phyloP scores from a whole-genome alignment of 1,140 invertebrate species.

The Neodiprion pinetum region DNA sequence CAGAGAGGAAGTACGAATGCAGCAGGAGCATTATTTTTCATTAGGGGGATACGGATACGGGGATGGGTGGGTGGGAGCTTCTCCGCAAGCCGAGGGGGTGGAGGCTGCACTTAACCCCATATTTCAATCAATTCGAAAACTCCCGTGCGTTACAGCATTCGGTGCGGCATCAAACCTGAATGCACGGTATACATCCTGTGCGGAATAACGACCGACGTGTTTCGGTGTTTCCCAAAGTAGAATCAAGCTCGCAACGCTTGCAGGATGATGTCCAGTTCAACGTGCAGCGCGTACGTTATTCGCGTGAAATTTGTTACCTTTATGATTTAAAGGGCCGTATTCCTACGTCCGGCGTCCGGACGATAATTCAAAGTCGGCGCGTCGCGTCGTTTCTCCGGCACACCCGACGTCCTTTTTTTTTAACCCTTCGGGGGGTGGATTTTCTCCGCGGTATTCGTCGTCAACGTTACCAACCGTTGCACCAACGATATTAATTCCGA shows the following conservation, averaged over 20 bases:
- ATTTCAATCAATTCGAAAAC: slow-evolving; percentile 52
- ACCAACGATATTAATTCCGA: too few species aligned
- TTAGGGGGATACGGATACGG: slow-evolving; percentile 31
- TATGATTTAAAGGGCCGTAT: slow-evolving; percentile 46
- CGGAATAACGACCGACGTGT: too few species aligned
- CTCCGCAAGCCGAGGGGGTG: background rate
- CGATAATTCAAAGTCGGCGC: slow-evolving; percentile 50
- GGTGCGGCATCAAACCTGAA: slow-evolving; percentile 13
- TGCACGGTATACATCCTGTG: background rate
- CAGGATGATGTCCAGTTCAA: too few species aligned
- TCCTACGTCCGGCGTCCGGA: slow-evolving; percentile 25
- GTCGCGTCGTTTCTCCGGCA: slow-evolving; percentile 22
- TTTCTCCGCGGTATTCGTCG: too few species aligned
- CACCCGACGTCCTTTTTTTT: too few species aligned
- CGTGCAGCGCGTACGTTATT: background rate
- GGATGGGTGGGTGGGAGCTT: too few species aligned
- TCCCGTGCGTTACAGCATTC: slow-evolving; percentile 18
- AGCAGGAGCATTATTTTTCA: slow-evolving; percentile 50
- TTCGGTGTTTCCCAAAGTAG: too few species aligned
- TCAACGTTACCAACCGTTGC: too few species aligned
- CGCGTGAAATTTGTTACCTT: slow-evolving; percentile 51
- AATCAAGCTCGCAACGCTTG: too few species aligned
- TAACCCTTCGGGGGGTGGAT: too few species aligned
- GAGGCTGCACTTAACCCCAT: slow-evolving; percentile 36
- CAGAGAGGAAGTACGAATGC: slow-evolving; percentile 25